These are phyloP conservation scores for Actinernus sp. DNA, from an alignment of 92 coral and sea anemone species.

Conservation along the genomic window DNA sequence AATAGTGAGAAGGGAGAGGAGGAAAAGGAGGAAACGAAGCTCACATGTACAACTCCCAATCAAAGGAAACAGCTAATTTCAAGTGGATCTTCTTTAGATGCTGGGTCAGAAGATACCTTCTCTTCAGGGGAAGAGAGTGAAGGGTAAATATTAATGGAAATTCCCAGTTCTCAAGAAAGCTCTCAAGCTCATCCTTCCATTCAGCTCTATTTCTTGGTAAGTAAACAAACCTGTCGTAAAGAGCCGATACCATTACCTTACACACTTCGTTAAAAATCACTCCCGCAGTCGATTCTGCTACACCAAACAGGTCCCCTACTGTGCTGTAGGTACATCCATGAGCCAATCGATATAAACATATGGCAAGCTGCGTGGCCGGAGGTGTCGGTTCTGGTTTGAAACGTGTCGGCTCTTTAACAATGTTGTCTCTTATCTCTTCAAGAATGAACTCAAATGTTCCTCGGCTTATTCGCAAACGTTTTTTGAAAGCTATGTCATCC, in stretches of 20 bases:
- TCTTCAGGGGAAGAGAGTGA: too few relatives aligned
- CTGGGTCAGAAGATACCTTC: too few relatives aligned
- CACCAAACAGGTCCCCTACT: slow-evolving; percentile 58
- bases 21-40: too few relatives aligned
- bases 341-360: slow-evolving; percentile 26
- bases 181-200: too few relatives aligned
- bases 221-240: too few relatives aligned
- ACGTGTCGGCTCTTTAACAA: not conserved
- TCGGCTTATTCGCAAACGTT: not conserved
- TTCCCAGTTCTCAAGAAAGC: too few relatives aligned
- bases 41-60: too few relatives aligned
- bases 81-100: too few relatives aligned
- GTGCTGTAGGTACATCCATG: slow-evolving; percentile 50
- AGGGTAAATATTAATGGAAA: too few relatives aligned
- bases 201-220: too few relatives aligned
- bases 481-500: not conserved
- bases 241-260: slow-evolving; percentile 27
- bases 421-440: not conserved
- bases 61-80: too few relatives aligned
- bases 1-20: not conserved
- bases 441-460: not conserved
- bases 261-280: slow-evolving; percentile 47
- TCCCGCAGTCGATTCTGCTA: slow-evolving; percentile 53
- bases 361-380: not conserved
- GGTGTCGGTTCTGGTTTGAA: not conserved